Evolutionary conservation across 1,140 invertebrate species (phyloP).

Genomic region (Arion vulgaris): DNA sequence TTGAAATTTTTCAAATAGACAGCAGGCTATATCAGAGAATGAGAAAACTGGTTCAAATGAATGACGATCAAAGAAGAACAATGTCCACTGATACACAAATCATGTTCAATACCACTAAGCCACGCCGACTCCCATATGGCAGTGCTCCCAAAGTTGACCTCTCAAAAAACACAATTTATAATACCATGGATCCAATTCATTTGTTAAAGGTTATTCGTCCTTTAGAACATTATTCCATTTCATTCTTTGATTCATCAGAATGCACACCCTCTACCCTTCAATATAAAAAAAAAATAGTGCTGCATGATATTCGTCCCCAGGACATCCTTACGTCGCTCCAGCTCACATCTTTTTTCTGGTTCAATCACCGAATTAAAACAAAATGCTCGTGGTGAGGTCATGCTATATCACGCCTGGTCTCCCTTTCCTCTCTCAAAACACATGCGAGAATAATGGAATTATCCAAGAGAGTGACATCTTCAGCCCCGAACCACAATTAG

Average conservation of each 20-base stretch:
- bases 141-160: no score
- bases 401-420: not conserved
- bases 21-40: no score
- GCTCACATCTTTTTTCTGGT: not conserved
- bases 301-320: not conserved
- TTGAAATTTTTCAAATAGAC: no score
- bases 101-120: no score
- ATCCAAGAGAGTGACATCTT: not conserved
- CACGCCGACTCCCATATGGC: no score
- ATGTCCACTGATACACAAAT: no score
- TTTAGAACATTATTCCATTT: not conserved
- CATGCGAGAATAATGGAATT: slow-evolving; percentile 9
- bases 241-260: not conserved
- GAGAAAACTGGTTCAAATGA: no score
- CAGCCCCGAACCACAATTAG: slow-evolving; percentile 13
- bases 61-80: no score
- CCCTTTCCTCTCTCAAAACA: not conserved
- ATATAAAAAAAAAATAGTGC: not conserved
- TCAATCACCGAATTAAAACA: slow-evolving; percentile 4
- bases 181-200: no score
- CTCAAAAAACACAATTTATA: no score
- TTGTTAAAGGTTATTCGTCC: no score
- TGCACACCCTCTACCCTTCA: no score
- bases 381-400: slow-evolving; percentile 13
- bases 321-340: not conserved